Evolutionary conservation across 2,113 vertebrate genomes (phyloP).

Genomic region (Oryzias curvinotus): DNA sequence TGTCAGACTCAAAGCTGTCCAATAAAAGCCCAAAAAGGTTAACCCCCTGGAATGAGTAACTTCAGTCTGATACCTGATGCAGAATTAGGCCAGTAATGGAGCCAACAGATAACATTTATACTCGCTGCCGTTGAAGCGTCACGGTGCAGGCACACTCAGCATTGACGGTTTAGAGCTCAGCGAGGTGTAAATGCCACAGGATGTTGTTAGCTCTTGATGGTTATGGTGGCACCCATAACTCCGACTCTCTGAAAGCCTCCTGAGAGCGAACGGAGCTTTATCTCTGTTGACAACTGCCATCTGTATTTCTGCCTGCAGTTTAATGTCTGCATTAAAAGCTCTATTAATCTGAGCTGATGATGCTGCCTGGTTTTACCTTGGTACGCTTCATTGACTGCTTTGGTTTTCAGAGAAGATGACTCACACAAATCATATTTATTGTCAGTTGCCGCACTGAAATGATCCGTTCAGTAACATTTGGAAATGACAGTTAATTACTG

Average conservation of each 20-base stretch:
- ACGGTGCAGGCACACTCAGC: constrained; percentile 2
- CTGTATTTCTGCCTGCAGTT: constrained; percentile 58
- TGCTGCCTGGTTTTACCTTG: constrained; percentile 54
- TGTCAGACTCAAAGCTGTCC: too few relatives aligned
- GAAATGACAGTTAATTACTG: constrained; percentile 52
- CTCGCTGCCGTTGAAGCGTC: too few relatives aligned
- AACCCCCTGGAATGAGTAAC: too few relatives aligned
- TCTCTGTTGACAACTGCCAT: constrained; percentile 51
- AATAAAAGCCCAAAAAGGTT: too few relatives aligned
- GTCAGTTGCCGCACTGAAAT: constrained; percentile 42
- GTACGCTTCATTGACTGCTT: constrained; percentile 33
- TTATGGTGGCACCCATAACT: constrained; percentile 43
- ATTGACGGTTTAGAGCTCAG: constrained; percentile 38
- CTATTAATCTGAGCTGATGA: constrained; percentile 69
- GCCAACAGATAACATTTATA: too few relatives aligned
- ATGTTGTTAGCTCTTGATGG: constrained; percentile 51
- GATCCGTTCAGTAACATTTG: constrained; percentile 61
- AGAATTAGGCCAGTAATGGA: too few relatives aligned
- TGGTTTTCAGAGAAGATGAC: constrained; percentile 39
- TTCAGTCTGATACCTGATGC: too few relatives aligned
- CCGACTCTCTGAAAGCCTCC: constrained; percentile 33
- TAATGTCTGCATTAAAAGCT: constrained; percentile 67
- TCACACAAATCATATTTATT: constrained; percentile 64
- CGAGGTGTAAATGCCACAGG: constrained; percentile 55
- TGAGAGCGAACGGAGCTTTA: constrained; percentile 34